Evolutionary conservation across 1,140 invertebrate species (phyloP).

Genomic region (Orchestia grillus): DNA sequence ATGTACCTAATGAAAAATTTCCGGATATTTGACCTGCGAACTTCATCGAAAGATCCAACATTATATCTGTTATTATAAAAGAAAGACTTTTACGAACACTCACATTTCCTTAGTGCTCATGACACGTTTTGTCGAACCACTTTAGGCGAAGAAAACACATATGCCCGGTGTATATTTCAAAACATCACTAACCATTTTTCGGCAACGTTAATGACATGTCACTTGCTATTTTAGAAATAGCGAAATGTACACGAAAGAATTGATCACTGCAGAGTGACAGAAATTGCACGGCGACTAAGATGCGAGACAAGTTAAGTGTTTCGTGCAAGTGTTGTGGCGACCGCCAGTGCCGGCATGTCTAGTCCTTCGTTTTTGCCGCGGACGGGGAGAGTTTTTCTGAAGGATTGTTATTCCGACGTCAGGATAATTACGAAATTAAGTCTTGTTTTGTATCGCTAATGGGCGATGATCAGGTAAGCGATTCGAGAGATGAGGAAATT

Average conservation of each 20-base stretch:
- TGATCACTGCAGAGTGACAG: not conserved
- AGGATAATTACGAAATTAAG: conserved; percentile 49
- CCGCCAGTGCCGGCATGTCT: not conserved
- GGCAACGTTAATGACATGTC: not conserved
- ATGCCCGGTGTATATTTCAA: not conserved
- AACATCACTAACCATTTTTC: not conserved
- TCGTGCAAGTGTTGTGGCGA: not conserved
- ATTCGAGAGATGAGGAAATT: not conserved
- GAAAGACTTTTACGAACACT: not conserved
- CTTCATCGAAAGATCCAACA: not conserved
- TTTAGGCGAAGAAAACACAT: no score
- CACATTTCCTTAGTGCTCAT: not conserved
- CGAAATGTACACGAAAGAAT: not conserved
- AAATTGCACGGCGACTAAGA: not conserved
- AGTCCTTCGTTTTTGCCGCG: not conserved
- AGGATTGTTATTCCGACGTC: not conserved
- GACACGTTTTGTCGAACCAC: not conserved
- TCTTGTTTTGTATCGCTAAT: conserved; percentile 51
- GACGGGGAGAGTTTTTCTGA: conserved; percentile 33
- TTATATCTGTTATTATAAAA: not conserved
- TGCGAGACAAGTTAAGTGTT: no score
- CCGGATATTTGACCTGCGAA: no score
- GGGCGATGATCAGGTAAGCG: conserved; percentile 8
- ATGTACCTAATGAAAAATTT: no score
- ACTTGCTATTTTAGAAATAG: not conserved